Base-by-base conservation (phyloP, 2,797 vertebrate genomes). In the Gobio occitaniae region DNA sequence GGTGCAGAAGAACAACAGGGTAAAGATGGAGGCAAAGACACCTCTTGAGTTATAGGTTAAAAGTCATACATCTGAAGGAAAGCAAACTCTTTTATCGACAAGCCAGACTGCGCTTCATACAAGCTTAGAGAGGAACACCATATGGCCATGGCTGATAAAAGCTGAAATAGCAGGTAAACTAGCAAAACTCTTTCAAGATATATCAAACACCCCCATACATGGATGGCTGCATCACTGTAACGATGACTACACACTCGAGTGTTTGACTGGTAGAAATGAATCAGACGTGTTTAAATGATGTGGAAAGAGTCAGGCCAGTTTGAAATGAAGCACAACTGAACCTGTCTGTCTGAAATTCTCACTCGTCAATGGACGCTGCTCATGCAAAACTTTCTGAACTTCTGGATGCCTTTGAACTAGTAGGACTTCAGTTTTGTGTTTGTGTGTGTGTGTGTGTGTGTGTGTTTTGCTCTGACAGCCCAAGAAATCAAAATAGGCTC, bases 11-110 rank as follows among this genome's bases (percentile, higher is more conserved):
- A 78, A 32, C 54, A 56, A 9, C 21, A 32, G 5, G 15, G 17
- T 75, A 63, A 69, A 71, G 61, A 69, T 59, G 12, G 13, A 29
- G 17, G 71, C 19, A 79, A 78, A 71, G 32, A 47, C 54, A 25
- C 36, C 79, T 25, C 72, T 78, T 44, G 61, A 72, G 29, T 78
- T 80, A 59, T 84, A 32, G 75, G 89, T 90, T 86, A 86, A 85
- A 88, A 89, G 80, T 87, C 83, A 91, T 91, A 86, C 81, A 90
- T 91, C 84, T 44, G 87, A 75, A 89, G 89, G 21, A 87, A 88
- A 19, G 69, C 19, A 59, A 17, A 50, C 48, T 16, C n/a, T 54
- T 69, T 82, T 52, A 80, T 82, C 32, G 21, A 81, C 38, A 29
- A 78, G 56, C 56, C 36, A 59, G 56, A 44, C 36, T 29, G 76